A percentile compares a stretch with the other conserved stretches of the same genome.
These are phyloP conservation scores for Akabosia matsudoensis DNA, from an alignment of 1,140 invertebrate genomes.

Conservation along the genomic window DNA sequence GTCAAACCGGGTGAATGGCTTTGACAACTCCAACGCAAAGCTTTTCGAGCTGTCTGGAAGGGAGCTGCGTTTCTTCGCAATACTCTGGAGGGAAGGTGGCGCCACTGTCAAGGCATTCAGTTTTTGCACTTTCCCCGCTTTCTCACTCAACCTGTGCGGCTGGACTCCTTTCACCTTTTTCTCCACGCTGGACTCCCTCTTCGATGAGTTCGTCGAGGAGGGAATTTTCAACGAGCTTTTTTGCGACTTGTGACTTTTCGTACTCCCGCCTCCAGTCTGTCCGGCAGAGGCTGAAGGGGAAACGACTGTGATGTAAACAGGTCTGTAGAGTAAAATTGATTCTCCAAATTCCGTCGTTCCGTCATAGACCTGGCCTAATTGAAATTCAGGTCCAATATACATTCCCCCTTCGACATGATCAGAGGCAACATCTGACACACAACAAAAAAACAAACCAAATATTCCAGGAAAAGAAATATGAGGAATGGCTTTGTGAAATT, in stretches of 20 bases:
- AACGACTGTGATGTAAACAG: conserved; percentile 63
- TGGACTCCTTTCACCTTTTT: neutral
- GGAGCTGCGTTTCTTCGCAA: conserved; percentile 4
- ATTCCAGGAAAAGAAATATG: neutral
- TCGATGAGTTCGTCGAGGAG: neutral
- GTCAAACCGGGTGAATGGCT: neutral
- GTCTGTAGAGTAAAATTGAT: conserved; percentile 61
- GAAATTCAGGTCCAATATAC: conserved; percentile 77
- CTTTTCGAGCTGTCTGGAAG: neutral
- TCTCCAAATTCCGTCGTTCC: conserved; percentile 56
- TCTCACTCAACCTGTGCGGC: neutral
- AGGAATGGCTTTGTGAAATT: too few relatives aligned
- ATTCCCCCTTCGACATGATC: conserved; percentile 76
- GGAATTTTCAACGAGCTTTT: neutral
- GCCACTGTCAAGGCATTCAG: neutral
- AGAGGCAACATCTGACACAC: conserved; percentile 62
- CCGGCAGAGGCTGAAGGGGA: neutral
- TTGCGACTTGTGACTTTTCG: neutral
- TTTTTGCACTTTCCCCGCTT: neutral
- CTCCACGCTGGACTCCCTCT: neutral
- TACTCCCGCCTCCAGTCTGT: neutral
- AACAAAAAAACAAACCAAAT: neutral
- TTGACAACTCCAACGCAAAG: neutral
- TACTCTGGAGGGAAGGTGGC: neutral
- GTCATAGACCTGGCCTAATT: conserved; percentile 72